Percentiles rank a stretch among this genome's conserved stretches.
Conservation (phyloP, 2,797 vertebrate genomes). For the Tragopan temminckii region DNA sequence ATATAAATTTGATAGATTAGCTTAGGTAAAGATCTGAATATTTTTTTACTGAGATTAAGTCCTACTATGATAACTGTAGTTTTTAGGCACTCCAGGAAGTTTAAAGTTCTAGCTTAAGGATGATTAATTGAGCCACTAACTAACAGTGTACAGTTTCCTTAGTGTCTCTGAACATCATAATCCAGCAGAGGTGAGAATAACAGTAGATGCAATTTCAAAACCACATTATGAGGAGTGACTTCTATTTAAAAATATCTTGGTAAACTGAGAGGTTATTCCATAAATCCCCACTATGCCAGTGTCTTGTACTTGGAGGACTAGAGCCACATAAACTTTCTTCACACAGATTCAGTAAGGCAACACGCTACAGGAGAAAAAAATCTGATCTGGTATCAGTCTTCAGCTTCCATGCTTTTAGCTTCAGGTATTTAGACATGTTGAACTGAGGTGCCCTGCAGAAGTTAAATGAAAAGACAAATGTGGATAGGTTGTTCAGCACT, state of each 20-base stretch:
- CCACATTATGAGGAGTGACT: neutral
- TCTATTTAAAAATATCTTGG: neutral
- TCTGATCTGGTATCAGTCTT: slow-evolving; percentile 21
- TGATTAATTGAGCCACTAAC: neutral
- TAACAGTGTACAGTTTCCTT: neutral
- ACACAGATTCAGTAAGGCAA: neutral
- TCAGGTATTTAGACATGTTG: slow-evolving; percentile 58
- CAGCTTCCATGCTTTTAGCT: slow-evolving; percentile 31
- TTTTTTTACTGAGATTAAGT: neutral
- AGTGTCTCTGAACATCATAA: neutral
- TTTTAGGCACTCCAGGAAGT: neutral
- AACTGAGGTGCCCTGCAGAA: slow-evolving; percentile 47
- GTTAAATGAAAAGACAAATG: slow-evolving; percentile 79
- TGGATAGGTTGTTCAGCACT: slow-evolving; percentile 36
- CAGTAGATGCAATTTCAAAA: neutral
- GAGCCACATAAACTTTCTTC: neutral
- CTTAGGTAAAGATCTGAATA: neutral
- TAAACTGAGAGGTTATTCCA: neutral
- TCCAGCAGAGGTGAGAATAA: neutral
- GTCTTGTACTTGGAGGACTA: neutral
- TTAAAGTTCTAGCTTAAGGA: neutral
- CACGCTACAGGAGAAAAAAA: neutral
- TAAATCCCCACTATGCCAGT: neutral
- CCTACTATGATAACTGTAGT: fast-evolving
- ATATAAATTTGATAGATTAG: neutral